Conservation (phyloP, 2,113 vertebrate genomes). For the Egretta garzetta region DNA sequence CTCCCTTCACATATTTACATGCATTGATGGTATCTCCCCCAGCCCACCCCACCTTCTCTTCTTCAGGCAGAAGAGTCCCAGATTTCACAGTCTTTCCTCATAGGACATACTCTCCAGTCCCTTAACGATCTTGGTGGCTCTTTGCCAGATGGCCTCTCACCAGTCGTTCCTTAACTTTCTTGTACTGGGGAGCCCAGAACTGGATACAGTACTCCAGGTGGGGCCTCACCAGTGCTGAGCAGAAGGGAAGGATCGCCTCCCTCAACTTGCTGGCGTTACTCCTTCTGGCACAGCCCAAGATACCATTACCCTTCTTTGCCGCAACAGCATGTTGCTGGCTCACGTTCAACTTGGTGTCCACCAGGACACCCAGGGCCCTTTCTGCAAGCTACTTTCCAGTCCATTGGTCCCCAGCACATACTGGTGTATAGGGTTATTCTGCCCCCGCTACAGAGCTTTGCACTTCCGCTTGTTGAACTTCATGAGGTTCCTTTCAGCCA, state of each 20-base stretch:
- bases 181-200: background rate
- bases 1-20: background rate
- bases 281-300: background rate
- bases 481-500: background rate
- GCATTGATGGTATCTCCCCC: background rate
- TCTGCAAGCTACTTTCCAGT: background rate
- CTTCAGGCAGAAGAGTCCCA: background rate
- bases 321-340: background rate
- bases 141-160: background rate
- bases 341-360: too few relatives aligned
- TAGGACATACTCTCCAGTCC: background rate
- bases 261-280: background rate
- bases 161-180: background rate
- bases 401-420: background rate
- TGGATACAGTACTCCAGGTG: background rate
- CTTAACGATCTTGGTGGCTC: background rate
- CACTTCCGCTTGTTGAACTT: background rate
- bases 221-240: background rate
- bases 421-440: background rate
- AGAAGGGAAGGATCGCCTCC: background rate
- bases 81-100: background rate
- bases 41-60: background rate
- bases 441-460: background rate
- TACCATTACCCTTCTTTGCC: background rate
- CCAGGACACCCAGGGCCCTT: background rate